These are phyloP conservation scores for Sprattus sprattus DNA, from an alignment of 2,113 vertebrate genomes.

Conservation along the genomic window DNA sequence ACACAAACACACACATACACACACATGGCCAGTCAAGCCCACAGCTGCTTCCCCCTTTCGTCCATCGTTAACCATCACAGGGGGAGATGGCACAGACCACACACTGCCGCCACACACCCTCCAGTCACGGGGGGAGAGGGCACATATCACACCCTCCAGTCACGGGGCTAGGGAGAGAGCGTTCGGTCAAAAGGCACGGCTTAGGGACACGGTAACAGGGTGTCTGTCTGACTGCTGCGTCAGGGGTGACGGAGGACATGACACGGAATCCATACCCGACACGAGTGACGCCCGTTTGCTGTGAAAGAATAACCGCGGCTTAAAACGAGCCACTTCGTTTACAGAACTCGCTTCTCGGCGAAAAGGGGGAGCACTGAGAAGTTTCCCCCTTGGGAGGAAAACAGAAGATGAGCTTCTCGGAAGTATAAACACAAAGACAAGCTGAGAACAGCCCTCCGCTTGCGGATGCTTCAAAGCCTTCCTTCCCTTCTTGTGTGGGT, in stretches of 20 bases:
- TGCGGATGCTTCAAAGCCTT: neutral
- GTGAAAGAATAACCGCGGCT: neutral
- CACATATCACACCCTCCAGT: neutral
- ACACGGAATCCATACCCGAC: neutral
- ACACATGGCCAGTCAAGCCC: neutral
- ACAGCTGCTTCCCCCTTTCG: too few relatives aligned
- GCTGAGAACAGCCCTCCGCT: neutral
- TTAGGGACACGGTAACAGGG: too few relatives aligned
- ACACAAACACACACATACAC: slow-evolving; percentile 32
- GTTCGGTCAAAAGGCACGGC: too few relatives aligned
- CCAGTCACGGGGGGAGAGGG: too few relatives aligned
- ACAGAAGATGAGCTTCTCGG: slow-evolving; percentile 3
- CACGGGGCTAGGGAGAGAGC: too few relatives aligned
- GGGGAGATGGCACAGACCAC: neutral
- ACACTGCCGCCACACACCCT: too few relatives aligned
- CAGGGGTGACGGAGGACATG: neutral
- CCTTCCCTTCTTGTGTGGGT: neutral
- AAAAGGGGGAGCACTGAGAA: neutral
- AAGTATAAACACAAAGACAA: neutral
- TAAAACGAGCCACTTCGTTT: neutral
- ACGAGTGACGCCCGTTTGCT: neutral
- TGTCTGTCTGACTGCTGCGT: too few relatives aligned
- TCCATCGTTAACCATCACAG: too few relatives aligned
- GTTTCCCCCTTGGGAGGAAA: neutral
- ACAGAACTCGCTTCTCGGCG: neutral